Percentiles rank a stretch among this genome's conserved stretches.
Evolutionary conservation across 2,888 invertebrate species (phyloP).

Genomic region (Perizoma flavofasciatum): DNA sequence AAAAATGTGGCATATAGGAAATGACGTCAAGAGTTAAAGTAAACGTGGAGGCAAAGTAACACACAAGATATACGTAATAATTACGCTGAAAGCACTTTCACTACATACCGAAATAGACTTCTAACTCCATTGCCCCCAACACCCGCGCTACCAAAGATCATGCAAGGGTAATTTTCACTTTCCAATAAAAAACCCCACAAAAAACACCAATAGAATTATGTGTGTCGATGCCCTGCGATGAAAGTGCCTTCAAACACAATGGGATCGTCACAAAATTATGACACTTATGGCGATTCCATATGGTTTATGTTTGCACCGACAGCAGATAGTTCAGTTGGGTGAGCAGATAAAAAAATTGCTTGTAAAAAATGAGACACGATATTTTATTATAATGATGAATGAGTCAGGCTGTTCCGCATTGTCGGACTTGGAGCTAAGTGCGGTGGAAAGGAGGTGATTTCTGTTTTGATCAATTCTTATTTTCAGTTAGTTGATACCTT

Average conservation of each 20-base stretch:
- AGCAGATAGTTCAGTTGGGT: slow-evolving; percentile 31
- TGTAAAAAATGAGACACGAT: slow-evolving; percentile 55
- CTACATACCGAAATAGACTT: slow-evolving; percentile 39
- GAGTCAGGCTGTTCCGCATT: slow-evolving; percentile 47
- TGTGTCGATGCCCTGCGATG: slow-evolving; percentile 61
- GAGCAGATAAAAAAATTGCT: slow-evolving; percentile 44
- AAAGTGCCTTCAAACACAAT: slow-evolving; percentile 51
- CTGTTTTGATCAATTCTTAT: slow-evolving; percentile 2
- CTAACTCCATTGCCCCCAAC: slow-evolving; percentile 18
- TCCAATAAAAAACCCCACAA: slow-evolving; percentile 54
- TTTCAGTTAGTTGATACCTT: background rate
- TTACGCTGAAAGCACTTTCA: slow-evolving; percentile 43
- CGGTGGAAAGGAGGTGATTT: slow-evolving; percentile 37
- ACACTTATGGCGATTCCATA: slow-evolving; percentile 43
- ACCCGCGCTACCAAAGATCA: slow-evolving; percentile 10
- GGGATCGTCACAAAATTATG: slow-evolving; percentile 42
- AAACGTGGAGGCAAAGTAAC: background rate
- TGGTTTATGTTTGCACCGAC: slow-evolving; percentile 14
- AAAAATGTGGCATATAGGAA: background rate
- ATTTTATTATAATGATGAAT: slow-evolving; percentile 59
- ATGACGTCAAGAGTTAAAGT: background rate
- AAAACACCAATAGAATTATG: slow-evolving; percentile 51
- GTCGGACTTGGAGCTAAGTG: slow-evolving; percentile 38
- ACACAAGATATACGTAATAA: slow-evolving; percentile 12
- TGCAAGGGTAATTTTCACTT: slow-evolving; percentile 59